Evolutionary conservation across 1,140 invertebrate genomes (phyloP), one percentile per base, ranked within the genome.

Genomic region (Papilio dardanus): DNA sequence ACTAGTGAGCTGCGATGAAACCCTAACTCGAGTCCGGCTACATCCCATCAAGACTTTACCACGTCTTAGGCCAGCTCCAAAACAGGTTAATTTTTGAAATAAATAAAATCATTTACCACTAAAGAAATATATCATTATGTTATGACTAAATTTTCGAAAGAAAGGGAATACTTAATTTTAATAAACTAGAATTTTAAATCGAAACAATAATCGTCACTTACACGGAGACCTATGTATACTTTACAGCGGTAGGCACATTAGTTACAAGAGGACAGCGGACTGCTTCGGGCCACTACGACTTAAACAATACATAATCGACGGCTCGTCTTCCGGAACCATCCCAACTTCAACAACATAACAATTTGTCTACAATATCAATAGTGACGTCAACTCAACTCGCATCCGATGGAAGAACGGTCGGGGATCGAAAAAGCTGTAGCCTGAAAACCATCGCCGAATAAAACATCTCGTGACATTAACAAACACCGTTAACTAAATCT

Each of bases 171-270:
- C 54, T 77, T 75, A 76, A 77, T 62, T 82, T 82, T 83, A 76
- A n/a, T 76, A 83, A 86, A 85, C 82, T 87, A 88, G 74, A 88
- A 89, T 84, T 91, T 89, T 84, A 74, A 82, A 87, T 80, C 83
- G 58, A 89, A 88, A 85, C 83, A 86, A 86, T 89, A 81, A 82
- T 83, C 82, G 82, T 91, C 87, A 87, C 88, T 88, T 89, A 90
- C 84, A 89, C 77, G 84, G 76, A 88, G 85, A 88, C 90, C 88
- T 93, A 92, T 87, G 84, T 85, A 88, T 92, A 93, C 85, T 92
- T 92, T 92, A 92, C 86, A 92, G 91, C 90, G 91, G 92, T 92
- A 93, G 92, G 92, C 92, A 93, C 92, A 92, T 92, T 89, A 92
- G 92, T 92, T 92, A 91, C 84, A 90, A 85, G 91, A 91, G 33